Percentiles rank a stretch among this genome's conserved stretches.
phyloP scores from a whole-genome alignment of 37 sponge, comb jelly and placozoan genomes.

The Axinella damicornis region DNA sequence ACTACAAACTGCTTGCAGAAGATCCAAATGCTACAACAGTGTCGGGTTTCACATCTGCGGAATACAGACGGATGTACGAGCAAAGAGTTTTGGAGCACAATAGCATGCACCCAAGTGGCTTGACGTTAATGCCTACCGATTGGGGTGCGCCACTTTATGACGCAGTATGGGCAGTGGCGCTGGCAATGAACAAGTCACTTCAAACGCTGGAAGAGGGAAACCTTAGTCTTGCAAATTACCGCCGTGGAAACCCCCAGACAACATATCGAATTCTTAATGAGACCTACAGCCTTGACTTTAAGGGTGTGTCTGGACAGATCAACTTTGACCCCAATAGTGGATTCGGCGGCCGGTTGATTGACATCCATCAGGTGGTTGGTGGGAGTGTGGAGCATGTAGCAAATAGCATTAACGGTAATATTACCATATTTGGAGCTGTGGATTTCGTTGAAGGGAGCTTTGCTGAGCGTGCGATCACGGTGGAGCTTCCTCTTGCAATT shows the following conservation, averaged over 20 bases:
- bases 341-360: not conserved
- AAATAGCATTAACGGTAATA: too few relatives aligned
- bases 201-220: too few relatives aligned
- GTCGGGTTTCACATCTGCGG: not conserved
- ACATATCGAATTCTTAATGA: not conserved
- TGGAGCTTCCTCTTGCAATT: too few relatives aligned
- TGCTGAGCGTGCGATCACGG: too few relatives aligned
- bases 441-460: too few relatives aligned
- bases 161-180: too few relatives aligned
- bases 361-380: not conserved
- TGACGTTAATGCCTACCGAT: not conserved
- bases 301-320: slow-evolving; percentile 6
- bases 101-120: not conserved
- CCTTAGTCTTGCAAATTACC: not conserved
- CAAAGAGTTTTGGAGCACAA: not conserved
- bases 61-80: too few relatives aligned
- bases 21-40: not conserved
- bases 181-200: too few relatives aligned
- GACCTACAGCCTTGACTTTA: not conserved
- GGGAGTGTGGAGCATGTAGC: too few relatives aligned
- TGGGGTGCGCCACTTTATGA: too few relatives aligned
- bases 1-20: not conserved
- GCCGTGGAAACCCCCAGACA: not conserved
- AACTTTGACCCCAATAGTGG: not conserved
- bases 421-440: too few relatives aligned